A percentile compares a stretch with the other conserved stretches of the same genome.
phyloP scores from a whole-genome alignment of 2,797 vertebrate genomes.

The Forpus xanthops region DNA sequence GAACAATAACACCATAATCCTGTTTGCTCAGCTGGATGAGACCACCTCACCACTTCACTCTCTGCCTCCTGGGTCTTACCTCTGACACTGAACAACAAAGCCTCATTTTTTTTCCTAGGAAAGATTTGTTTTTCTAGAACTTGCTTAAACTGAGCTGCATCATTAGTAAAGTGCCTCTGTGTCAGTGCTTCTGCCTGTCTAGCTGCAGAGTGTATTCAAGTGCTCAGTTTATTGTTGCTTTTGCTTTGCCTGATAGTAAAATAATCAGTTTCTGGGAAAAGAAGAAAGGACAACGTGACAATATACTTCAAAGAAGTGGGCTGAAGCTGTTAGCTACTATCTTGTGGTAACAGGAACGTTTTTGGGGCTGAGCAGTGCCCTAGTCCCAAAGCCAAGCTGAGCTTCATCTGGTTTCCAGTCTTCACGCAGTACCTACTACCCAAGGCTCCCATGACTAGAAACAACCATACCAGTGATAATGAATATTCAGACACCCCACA shows the following conservation, averaged over 20 bases:
- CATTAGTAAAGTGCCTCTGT: background rate
- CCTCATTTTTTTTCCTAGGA: no score
- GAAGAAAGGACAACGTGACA: background rate
- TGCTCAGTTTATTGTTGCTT: background rate
- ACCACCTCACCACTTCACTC: background rate
- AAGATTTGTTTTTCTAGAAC: background rate
- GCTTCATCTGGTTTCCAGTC: constrained; percentile 35
- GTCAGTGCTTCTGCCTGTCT: background rate
- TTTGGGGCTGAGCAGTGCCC: background rate
- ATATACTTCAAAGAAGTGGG: constrained; percentile 2
- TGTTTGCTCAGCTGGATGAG: background rate
- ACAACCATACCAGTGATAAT: constrained; percentile 41
- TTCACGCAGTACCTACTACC: background rate
- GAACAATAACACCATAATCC: background rate
- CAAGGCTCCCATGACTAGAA: constrained; percentile 33
- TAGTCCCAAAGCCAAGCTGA: constrained; percentile 32
- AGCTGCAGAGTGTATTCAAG: background rate
- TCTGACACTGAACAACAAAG: background rate
- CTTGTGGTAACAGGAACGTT: background rate
- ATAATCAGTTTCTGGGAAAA: background rate
- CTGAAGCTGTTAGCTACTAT: background rate
- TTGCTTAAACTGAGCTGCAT: background rate
- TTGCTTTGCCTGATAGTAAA: background rate
- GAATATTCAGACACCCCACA: constrained; percentile 67
- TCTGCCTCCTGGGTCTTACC: background rate